A percentile compares a stretch with the other conserved stretches of the same genome.
Conservation (phyloP, 2,888 invertebrate genomes). For the Tachystola acroxantha region DNA sequence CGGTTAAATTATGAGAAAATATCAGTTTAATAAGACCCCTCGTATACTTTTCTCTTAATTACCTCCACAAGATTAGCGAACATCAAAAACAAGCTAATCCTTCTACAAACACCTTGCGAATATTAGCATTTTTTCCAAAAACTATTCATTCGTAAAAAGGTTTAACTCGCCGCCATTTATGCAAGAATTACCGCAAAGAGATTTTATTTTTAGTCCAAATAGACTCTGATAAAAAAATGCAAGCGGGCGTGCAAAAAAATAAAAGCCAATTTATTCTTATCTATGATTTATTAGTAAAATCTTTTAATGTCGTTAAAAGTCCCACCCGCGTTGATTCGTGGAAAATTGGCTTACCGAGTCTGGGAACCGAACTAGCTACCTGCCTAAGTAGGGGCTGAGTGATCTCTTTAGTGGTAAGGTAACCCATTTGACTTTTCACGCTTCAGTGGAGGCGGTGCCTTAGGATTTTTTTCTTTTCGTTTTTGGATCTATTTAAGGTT, state of each 20-base stretch:
- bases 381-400: slow-evolving; percentile 25
- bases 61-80: slow-evolving; percentile 14
- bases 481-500: too few species aligned
- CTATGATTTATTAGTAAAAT: slow-evolving; percentile 34
- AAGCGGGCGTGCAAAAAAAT: too few species aligned
- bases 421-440: slow-evolving; percentile 39
- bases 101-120: slow-evolving; percentile 23
- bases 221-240: not conserved
- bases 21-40: too few species aligned
- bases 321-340: slow-evolving; percentile 55
- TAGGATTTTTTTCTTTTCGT: slow-evolving; percentile 3
- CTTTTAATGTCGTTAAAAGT: slow-evolving; percentile 36
- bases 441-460: slow-evolving; percentile 31
- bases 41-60: too few species aligned
- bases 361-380: slow-evolving; percentile 46
- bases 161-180: not conserved
- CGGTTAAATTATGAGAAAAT: too few species aligned
- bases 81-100: slow-evolving; percentile 18
- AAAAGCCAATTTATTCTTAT: slow-evolving; percentile 27
- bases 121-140: slow-evolving; percentile 7
- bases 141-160: slow-evolving; percentile 12
- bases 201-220: too few species aligned
- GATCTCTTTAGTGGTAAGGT: slow-evolving; percentile 44
- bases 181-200: too few species aligned
- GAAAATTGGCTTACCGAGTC: slow-evolving; percentile 36